Evolutionary conservation across 35 echinoderm and acorn worm species (phyloP).

Genomic region (Diadema setosum): DNA sequence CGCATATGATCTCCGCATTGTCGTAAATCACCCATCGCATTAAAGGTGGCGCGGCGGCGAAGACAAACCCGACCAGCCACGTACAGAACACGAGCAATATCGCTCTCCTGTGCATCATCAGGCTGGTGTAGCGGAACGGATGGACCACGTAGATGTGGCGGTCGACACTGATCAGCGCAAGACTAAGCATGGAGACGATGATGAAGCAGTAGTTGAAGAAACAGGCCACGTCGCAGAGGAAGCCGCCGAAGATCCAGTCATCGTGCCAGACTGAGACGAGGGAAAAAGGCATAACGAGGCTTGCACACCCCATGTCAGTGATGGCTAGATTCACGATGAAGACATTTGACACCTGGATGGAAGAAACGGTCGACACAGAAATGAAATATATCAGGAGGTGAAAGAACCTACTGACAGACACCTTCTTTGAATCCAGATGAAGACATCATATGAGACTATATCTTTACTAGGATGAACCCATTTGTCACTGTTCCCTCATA

Average conservation of each 20-base stretch:
- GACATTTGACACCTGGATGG: conserved; percentile 60
- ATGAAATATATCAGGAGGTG: no score
- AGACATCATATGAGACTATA: no score
- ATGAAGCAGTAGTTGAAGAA: conserved; percentile 97
- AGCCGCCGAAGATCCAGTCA: conserved; percentile 54
- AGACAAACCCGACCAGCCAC: conserved; percentile 54
- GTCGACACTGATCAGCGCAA: conserved; percentile 71
- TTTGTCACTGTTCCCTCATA: no score
- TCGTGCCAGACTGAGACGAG: conserved; percentile 58
- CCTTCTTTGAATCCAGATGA: no score
- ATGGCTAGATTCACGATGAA: conserved; percentile 79
- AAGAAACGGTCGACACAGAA: no score
- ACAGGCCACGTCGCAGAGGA: conserved; percentile 61
- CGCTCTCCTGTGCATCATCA: conserved; percentile 40
- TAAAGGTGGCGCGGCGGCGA: conserved; percentile 39
- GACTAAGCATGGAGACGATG: conserved; percentile 84
- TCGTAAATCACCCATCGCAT: conserved; percentile 66
- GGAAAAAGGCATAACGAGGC: conserved; percentile 74
- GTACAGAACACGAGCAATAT: background rate
- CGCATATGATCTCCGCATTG: conserved; percentile 78
- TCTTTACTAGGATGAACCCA: no score
- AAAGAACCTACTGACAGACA: no score
- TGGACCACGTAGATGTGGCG: conserved; percentile 75
- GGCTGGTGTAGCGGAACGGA: conserved; percentile 52
- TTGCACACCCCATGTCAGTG: conserved; percentile 73